Evolutionary conservation across 2,797 vertebrate species (phyloP).

Genomic region (Acropternis orthonyx): DNA sequence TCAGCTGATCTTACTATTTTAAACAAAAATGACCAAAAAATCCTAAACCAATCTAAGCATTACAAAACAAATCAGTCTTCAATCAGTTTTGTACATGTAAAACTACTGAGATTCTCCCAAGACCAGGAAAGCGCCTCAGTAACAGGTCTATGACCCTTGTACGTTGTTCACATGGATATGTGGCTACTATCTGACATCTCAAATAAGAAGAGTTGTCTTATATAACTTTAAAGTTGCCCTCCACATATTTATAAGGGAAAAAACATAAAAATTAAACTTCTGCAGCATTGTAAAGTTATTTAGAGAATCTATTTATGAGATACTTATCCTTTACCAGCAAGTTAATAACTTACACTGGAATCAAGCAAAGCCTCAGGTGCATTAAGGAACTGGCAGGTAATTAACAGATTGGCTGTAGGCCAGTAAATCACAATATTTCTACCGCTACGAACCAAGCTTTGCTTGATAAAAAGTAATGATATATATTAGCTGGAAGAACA

Average conservation of each 20-base stretch:
- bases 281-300: not conserved
- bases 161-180: not conserved
- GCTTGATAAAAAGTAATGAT: constrained; percentile 28
- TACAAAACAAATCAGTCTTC: not conserved
- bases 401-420: constrained; percentile 48
- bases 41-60: not conserved
- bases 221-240: not conserved
- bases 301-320: constrained; percentile 25
- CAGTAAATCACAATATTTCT: constrained; percentile 36
- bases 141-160: not conserved
- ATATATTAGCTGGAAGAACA: not conserved
- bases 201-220: not conserved
- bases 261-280: not conserved
- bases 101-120: not conserved
- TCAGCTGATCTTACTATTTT: not conserved
- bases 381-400: constrained; percentile 34
- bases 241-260: not conserved
- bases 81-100: not conserved
- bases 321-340: constrained; percentile 40
- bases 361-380: not conserved
- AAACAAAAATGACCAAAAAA: not conserved
- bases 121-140: not conserved
- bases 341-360: constrained; percentile 44
- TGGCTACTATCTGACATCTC: not conserved
- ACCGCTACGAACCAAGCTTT: not conserved